phyloP scores from a whole-genome alignment of 2,797 vertebrate species.

The Corythornis leucogaster region DNA sequence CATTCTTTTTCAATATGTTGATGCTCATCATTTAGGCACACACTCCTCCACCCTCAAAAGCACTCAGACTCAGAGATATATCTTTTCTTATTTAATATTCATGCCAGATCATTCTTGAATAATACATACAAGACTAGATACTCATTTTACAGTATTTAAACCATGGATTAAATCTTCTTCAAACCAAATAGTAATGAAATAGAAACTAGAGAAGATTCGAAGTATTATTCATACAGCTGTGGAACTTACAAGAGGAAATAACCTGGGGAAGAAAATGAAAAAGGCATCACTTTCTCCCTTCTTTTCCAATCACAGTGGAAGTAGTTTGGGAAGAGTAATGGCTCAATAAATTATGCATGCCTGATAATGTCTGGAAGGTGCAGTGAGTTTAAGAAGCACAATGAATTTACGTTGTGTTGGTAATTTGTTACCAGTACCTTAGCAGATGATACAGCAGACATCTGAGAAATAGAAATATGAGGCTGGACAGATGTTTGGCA shows the following conservation, averaged over 20 bases:
- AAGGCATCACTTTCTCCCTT: background rate
- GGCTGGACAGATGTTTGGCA: background rate
- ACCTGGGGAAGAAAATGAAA: background rate
- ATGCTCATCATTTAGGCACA: background rate
- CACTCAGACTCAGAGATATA: background rate
- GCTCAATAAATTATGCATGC: background rate
- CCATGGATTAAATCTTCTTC: background rate
- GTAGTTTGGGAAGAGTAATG: background rate
- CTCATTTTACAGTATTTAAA: background rate
- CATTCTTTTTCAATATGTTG: background rate
- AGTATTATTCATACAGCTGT: background rate
- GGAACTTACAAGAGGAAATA: background rate
- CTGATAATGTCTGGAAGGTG: background rate
- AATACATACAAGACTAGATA: background rate
- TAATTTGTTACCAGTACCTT: background rate
- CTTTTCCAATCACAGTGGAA: background rate
- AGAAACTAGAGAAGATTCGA: background rate
- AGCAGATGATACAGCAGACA: background rate
- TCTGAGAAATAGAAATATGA: background rate
- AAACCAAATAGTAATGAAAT: background rate
- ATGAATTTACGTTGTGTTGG: background rate
- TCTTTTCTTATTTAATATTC: background rate
- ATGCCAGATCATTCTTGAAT: background rate
- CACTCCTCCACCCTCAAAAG: background rate
- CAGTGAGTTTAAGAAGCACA: background rate